These are phyloP conservation scores for Catocala nupta DNA, from an alignment of 2,888 invertebrate species.

Conservation along the genomic window DNA sequence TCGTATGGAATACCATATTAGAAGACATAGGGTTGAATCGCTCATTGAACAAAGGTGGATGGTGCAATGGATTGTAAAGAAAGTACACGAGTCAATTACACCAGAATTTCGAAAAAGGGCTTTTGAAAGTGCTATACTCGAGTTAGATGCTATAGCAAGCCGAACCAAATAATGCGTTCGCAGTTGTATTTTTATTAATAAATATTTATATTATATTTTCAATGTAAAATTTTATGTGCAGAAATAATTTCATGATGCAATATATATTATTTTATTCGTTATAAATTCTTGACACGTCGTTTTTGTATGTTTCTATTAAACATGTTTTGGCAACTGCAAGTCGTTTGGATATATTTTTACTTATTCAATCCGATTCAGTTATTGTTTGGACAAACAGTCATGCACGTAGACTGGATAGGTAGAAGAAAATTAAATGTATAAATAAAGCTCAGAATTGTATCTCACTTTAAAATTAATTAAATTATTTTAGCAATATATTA, in stretches of 20 bases:
- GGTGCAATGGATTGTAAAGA: conserved; percentile 95
- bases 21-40: conserved; percentile 91
- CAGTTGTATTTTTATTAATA: too few species aligned
- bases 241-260: not conserved
- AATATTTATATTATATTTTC: too few species aligned
- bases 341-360: not conserved
- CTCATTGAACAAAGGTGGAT: conserved; percentile 97
- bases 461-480: too few species aligned
- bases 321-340: not conserved
- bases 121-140: conserved; percentile 93
- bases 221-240: too few species aligned
- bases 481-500: too few species aligned
- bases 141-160: conserved; percentile 91
- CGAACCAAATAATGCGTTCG: conserved; percentile 9
- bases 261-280: not conserved
- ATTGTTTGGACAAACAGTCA: not conserved
- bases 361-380: not conserved
- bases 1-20: conserved; percentile 96
- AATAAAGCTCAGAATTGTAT: too few species aligned
- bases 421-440: too few species aligned
- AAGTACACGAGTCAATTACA: conserved; percentile 92
- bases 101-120: conserved; percentile 96
- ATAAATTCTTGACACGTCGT: not conserved
- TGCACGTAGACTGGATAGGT: not conserved
- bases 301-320: not conserved